Base-by-base conservation (phyloP, 35 echinoderm and acorn worm species). In the Heliocidaris tuberculata region DNA sequence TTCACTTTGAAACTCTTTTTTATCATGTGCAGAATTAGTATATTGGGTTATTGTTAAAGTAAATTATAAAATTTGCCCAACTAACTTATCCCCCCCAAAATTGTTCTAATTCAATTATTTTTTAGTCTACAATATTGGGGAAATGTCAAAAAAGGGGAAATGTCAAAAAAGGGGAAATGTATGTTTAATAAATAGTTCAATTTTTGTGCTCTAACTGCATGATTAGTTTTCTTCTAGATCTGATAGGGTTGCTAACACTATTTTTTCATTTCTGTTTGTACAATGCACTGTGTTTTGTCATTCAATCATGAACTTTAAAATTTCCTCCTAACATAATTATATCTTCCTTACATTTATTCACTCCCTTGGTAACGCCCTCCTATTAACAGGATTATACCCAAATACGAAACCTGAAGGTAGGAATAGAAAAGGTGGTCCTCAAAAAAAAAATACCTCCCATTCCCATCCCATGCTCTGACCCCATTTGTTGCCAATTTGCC, bases 391-490 rank as follows among this genome's bases (percentile, higher is more conserved):
- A 94, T 54, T 95, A 95, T 95, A 95, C 94, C 60, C 94, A 95
- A 88, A 95, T 95, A 31, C 87, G 86, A 95, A 95, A 95, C 31
- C 50, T 95, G n/a, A 95, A 95, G 94, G 94, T 95, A 90, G 48
- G 91, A 59, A 93, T 24, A n/a, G 30, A 93, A 32, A 48, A 48
- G 87, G 31, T 15, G 87, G 15, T 13, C 87, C 32, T 48, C 87
- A 9, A 13, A 32, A 89, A 78, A 60, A n/a, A n/a, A n/a, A n/a
- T n/a, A n/a, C 6, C 32, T 17, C 87, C 87, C 87, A 17, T 89
- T 89, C 87, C 47, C 11, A 4, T 89, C 87, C 87, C 8, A 7
- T 7, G 65, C 65, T 78, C 19, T 78, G 19, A 47, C 87, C 87
- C 31, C 47, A 89, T 89, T 32, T 89, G 87, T 47, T 89, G 87